Conservation (phyloP, 2,797 vertebrate species). For the Hippocampus kuda region DNA sequence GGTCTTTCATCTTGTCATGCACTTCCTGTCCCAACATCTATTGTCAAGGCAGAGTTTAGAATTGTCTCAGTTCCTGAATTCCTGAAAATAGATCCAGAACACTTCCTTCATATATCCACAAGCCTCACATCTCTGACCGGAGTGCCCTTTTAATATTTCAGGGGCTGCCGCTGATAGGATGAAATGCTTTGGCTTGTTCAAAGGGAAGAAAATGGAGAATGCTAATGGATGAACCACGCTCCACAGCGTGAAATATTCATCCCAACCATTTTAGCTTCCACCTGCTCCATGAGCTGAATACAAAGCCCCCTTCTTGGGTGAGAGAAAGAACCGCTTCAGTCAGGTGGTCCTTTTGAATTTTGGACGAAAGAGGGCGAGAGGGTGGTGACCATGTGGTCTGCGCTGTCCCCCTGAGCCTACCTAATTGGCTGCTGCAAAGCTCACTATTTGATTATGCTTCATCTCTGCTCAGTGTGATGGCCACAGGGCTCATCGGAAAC, state of each 20-base stretch:
- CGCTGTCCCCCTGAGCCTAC: constrained; percentile 18
- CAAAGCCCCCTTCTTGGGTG: not conserved
- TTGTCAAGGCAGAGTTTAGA: constrained; percentile 3
- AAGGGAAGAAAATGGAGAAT: constrained; percentile 25
- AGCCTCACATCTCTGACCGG: constrained; percentile 9
- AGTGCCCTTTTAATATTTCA: constrained; percentile 53
- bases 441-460: constrained; percentile 58
- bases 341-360: not conserved
- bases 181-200: constrained; percentile 46
- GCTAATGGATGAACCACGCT: constrained; percentile 43
- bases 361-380: not conserved
- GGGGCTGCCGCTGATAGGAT: constrained; percentile 34
- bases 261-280: constrained; percentile 18
- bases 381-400: not conserved
- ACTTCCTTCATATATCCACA: constrained; percentile 18
- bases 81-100: constrained; percentile 31
- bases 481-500: constrained; percentile 11
- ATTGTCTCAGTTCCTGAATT: constrained; percentile 42
- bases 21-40: not conserved
- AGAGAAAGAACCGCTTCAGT: not conserved
- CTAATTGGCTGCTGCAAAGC: constrained; percentile 28
- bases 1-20: not conserved
- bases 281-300: constrained; percentile 8
- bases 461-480: constrained; percentile 58
- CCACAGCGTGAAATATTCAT: constrained; percentile 57